These are phyloP conservation scores for Leucoraja ocellata DNA, from an alignment of 2,797 vertebrate species.

Conservation along the genomic window DNA sequence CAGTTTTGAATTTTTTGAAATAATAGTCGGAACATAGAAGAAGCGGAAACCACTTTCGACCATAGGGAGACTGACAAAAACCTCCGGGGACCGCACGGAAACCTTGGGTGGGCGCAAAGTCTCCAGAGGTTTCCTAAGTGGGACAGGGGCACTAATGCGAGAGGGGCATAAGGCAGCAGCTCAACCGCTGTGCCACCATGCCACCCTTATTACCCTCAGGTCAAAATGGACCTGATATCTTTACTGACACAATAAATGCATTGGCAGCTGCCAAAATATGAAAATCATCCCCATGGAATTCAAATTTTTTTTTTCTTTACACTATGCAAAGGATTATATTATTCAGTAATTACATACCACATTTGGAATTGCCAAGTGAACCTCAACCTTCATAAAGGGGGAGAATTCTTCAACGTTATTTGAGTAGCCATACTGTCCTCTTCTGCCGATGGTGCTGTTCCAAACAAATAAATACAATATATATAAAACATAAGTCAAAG, in stretches of 20 bases:
- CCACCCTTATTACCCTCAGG: neutral
- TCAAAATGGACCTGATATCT: neutral
- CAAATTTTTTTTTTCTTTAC: neutral
- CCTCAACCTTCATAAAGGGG: slow-evolving; percentile 62
- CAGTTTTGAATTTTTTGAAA: no score
- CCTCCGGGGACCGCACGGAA: no score
- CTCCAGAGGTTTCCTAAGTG: no score
- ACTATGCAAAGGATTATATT: neutral
- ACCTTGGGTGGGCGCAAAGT: no score
- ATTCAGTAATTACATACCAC: slow-evolving; percentile 57
- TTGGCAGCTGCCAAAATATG: neutral
- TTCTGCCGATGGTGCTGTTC: slow-evolving; percentile 47
- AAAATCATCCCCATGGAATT: neutral
- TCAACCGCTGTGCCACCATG: no score
- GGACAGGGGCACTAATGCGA: no score
- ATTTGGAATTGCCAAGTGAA: slow-evolving; percentile 60
- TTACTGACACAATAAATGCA: neutral
- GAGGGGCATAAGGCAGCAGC: no score
- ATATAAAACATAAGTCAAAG: no score
- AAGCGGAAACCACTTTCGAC: no score
- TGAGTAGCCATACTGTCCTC: slow-evolving; percentile 40
- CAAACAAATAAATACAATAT: neutral
- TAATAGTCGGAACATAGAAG: no score
- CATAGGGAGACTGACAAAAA: no score
- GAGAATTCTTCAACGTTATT: slow-evolving; percentile 46